Percentiles rank a stretch among this genome's conserved stretches.
These are phyloP conservation scores for Conus ventricosus DNA, from an alignment of 1,140 invertebrate species.

Conservation along the genomic window DNA sequence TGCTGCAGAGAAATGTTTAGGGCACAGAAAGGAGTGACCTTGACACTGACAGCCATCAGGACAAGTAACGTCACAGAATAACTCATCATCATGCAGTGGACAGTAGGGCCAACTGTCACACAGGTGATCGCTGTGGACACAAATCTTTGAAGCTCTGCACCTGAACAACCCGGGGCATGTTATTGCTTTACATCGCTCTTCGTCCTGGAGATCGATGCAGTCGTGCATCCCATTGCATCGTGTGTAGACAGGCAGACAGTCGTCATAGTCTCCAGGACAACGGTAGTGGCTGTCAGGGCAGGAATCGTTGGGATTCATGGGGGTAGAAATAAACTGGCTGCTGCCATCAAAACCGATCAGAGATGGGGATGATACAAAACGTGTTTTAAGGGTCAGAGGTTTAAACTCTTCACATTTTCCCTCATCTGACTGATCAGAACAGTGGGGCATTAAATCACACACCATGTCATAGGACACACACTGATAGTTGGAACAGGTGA, in stretches of 20 bases:
- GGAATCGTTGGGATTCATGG: too few relatives aligned
- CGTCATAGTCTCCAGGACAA: too few relatives aligned
- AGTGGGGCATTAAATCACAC: too few relatives aligned
- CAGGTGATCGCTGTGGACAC: slow-evolving; percentile 12
- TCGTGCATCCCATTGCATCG: slow-evolving; percentile 25
- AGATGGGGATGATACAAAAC: too few relatives aligned
- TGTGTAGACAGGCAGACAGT: slow-evolving; percentile 15
- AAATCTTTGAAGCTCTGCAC: neutral
- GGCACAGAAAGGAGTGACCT: slow-evolving; percentile 18
- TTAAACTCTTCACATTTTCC: too few relatives aligned
- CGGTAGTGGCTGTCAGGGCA: too few relatives aligned
- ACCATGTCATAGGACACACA: too few relatives aligned
- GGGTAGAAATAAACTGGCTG: too few relatives aligned
- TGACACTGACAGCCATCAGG: slow-evolving; percentile 26
- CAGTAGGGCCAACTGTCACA: slow-evolving; percentile 18
- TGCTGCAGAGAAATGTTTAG: neutral
- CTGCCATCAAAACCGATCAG: too few relatives aligned
- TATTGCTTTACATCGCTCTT: neutral
- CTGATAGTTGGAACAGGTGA: too few relatives aligned
- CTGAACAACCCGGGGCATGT: slow-evolving; percentile 4
- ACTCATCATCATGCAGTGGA: slow-evolving; percentile 36
- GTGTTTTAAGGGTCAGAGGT: too few relatives aligned
- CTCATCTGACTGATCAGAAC: too few relatives aligned
- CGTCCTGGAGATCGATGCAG: slow-evolving; percentile 9
- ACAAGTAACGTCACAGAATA: slow-evolving; percentile 30